Evolutionary conservation across 2,113 vertebrate species (phyloP), one percentile per base, ranked within the genome.

Genomic region (Ictidomys tridecemlineatus): DNA sequence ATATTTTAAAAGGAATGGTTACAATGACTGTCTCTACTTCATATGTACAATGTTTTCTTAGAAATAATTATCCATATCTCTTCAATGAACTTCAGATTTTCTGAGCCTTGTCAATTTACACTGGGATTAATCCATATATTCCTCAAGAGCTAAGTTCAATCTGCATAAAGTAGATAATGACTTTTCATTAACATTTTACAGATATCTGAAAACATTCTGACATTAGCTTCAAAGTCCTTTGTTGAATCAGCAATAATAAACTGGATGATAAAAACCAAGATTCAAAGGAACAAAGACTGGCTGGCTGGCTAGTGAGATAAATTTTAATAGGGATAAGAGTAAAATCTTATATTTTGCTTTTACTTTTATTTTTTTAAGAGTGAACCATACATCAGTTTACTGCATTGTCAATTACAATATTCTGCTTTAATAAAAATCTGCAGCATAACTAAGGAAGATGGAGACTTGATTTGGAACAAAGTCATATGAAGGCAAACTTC

Each of bases 381-480:
- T 28, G 24, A 63, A 63, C 24, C 61, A 63, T 63, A 63, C 61
- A 28, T 63, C 24, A 63, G 24, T 63, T 63, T 26, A 63, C 6
- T 63, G 24, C 24, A 63, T 28, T 6, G 6, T 63, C 24, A 63
- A 63, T 28, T 63, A 77, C 32, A 79, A 82, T 28, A 82, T 61
- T 82, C 37, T 16, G 2, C 56, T 32, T 85, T 72, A 48, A 63
- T 30, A 30, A 80, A 85, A 88, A 73, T 53, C 22, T 84, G n/a
- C 72, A 79, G 42, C 56, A 93, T 17, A 85, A 87, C 56, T 88
- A 95, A 92, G 20, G 48, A 93, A 97, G 58, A 97, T 51, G 10
- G 77, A 93, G 63, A 83, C 63, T 69, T 94, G 37, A 58, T 96
- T 93, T 93, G n/a, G 63, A 95, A 98, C 74, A 28, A 95, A 93